These are phyloP conservation scores for Thelaira solivaga DNA, from an alignment of 2,888 invertebrate species.

Conservation along the genomic window DNA sequence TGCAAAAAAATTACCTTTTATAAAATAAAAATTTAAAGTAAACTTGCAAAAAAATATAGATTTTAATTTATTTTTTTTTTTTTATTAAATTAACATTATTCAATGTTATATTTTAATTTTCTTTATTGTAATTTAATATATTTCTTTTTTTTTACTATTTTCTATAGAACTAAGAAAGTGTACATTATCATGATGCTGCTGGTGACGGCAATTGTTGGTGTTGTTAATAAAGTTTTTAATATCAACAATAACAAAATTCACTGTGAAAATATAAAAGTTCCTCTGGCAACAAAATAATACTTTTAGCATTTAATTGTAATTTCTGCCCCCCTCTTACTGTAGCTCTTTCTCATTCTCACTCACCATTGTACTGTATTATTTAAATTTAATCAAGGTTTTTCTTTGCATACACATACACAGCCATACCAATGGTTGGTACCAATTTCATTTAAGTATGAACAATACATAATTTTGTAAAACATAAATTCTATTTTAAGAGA, in stretches of 20 bases:
- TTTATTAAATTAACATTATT: no score
- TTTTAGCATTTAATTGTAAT: no score
- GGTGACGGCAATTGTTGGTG: background rate
- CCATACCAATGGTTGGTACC: background rate
- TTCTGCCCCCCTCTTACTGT: background rate
- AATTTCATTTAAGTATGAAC: background rate
- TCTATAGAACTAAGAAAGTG: no score
- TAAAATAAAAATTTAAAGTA: no score
- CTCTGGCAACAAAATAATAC: constrained; percentile 8
- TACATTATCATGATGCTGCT: constrained; percentile 1
- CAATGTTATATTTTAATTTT: no score
- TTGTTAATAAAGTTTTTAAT: background rate
- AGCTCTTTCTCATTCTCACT: background rate
- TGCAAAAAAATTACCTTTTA: no score
- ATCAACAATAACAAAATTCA: background rate
- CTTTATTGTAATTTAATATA: no score
- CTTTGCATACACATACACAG: background rate
- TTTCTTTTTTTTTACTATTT: no score
- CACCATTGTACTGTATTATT: background rate
- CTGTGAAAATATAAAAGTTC: no score
- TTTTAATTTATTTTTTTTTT: no score
- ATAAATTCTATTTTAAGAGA: constrained; percentile 37
- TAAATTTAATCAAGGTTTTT: constrained; percentile 35
- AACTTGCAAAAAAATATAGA: no score
- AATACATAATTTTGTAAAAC: constrained; percentile 17